Percentiles rank a stretch among this genome's conserved stretches.
These are phyloP conservation scores for Leptodactylus fuscus DNA, from an alignment of 2,113 vertebrate genomes.

Conservation along the genomic window DNA sequence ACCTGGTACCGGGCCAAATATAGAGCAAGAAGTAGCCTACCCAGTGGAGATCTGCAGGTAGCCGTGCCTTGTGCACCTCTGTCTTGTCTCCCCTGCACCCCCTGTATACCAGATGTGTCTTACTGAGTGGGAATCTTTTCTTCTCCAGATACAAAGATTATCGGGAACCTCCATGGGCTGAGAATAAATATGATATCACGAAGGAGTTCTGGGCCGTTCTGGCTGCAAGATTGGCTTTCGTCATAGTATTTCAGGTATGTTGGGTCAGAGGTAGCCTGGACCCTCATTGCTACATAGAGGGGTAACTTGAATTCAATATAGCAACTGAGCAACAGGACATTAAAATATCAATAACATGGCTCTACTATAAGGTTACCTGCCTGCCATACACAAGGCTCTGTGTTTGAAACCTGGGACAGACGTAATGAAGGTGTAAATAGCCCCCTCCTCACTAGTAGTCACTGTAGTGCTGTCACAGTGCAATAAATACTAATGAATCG, in stretches of 20 bases:
- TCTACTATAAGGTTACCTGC: too few species aligned
- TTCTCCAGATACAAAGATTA: slow-evolving; percentile 92
- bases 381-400: too few species aligned
- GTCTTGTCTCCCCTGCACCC: not conserved
- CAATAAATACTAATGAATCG: too few species aligned
- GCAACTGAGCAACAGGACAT: too few species aligned
- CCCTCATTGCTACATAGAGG: too few species aligned
- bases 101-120: not conserved
- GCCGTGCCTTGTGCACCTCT: not conserved
- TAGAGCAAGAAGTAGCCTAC: slow-evolving; percentile 83
- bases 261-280: too few species aligned
- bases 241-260: slow-evolving; percentile 93
- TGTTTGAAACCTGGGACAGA: too few species aligned
- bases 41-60: slow-evolving; percentile 92
- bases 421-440: too few species aligned
- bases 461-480: too few species aligned
- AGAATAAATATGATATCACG: slow-evolving; percentile 88
- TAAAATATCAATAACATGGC: too few species aligned
- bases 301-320: too few species aligned
- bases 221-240: slow-evolving; percentile 90
- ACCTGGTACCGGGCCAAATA: slow-evolving; percentile 79
- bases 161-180: slow-evolving; percentile 90
- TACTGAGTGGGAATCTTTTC: not conserved
- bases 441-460: too few species aligned
- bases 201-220: slow-evolving; percentile 96